Percentiles rank a stretch among this genome's conserved stretches.
phyloP scores from a whole-genome alignment of 2,797 vertebrate species.

The Chloroceryle amazona region DNA sequence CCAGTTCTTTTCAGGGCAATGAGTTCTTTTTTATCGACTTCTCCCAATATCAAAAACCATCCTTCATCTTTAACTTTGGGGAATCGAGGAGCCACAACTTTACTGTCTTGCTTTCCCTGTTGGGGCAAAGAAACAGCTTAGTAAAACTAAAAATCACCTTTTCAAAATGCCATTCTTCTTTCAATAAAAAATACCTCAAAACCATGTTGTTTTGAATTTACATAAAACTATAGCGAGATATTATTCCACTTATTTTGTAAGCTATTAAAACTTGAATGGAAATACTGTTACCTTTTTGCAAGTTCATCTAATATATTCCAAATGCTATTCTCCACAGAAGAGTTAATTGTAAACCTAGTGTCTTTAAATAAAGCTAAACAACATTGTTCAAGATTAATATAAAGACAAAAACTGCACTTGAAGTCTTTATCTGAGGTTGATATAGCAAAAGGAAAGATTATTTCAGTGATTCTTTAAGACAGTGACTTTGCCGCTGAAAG shows the following conservation, averaged over 20 bases:
- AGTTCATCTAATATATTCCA: neutral
- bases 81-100: constrained; percentile 91
- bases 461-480: constrained; percentile 41
- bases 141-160: neutral
- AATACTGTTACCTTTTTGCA: neutral
- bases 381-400: constrained; percentile 4
- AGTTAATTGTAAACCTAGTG: neutral
- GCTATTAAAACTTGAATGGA: neutral
- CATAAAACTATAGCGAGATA: neutral
- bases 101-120: constrained; percentile 93
- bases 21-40: constrained; percentile 93
- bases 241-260: neutral
- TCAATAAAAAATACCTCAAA: neutral
- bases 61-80: constrained; percentile 96
- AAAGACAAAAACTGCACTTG: neutral
- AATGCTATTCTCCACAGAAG: neutral
- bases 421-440: neutral
- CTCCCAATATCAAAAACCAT: constrained; percentile 94
- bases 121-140: constrained; percentile 30
- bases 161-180: neutral
- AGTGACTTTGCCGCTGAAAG: constrained; percentile 17
- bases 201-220: neutral
- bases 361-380: constrained; percentile 11
- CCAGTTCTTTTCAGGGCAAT: constrained; percentile 94
- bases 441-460: constrained; percentile 29